Conservation (phyloP, 2,888 invertebrate species). For the Microctonus brassicae region DNA sequence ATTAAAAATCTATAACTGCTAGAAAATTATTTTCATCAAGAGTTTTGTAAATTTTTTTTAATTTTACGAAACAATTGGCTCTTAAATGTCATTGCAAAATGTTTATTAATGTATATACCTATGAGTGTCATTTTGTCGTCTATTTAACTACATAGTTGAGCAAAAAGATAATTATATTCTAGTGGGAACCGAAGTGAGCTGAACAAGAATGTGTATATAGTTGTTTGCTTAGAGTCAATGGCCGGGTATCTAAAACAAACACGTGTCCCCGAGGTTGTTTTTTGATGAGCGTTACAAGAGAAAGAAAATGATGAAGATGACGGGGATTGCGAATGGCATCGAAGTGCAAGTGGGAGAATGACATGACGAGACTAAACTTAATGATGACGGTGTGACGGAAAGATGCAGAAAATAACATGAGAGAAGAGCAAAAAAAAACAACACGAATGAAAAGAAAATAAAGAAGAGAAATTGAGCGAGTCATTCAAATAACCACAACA, state of each 20-base stretch:
- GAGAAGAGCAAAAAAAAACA: too few relatives aligned
- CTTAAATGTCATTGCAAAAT: too few relatives aligned
- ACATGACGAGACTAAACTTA: not conserved
- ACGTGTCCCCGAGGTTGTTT: slow-evolving; percentile 56
- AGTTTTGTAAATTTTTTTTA: too few relatives aligned
- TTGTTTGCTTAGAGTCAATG: slow-evolving; percentile 62
- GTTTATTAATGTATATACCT: too few relatives aligned
- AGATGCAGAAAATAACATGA: not conserved
- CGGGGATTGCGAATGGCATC: not conserved
- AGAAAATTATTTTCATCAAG: not conserved
- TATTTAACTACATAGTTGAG: too few relatives aligned
- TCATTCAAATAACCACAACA: slow-evolving; percentile 20
- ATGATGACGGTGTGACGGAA: not conserved
- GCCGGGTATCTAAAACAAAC: slow-evolving; percentile 67
- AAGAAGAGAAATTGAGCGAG: slow-evolving; percentile 1
- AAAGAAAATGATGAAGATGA: not conserved
- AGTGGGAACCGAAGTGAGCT: not conserved
- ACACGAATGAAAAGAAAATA: too few relatives aligned
- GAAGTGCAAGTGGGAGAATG: not conserved
- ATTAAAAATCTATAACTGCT: too few relatives aligned
- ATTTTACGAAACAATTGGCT: too few relatives aligned
- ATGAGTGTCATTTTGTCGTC: too few relatives aligned
- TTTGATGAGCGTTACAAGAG: slow-evolving; percentile 32
- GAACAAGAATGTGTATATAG: slow-evolving; percentile 11
- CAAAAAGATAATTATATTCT: too few relatives aligned